Evolutionary conservation across 64 coral and sea anemone genomes (phyloP).

Genomic region (Porites australiensis): DNA sequence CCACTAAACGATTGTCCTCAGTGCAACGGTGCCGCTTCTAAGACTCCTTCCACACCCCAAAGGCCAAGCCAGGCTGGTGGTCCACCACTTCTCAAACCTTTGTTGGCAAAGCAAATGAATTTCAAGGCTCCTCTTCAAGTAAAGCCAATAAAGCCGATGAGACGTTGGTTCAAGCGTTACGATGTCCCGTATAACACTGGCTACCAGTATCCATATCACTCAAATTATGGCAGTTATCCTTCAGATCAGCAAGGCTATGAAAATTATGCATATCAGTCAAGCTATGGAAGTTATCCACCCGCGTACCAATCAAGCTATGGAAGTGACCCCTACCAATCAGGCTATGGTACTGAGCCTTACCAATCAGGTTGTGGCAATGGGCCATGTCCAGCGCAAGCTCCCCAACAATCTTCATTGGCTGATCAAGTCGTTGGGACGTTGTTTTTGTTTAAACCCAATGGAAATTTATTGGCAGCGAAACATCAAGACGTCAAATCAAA

Average conservation of each 20-base stretch:
- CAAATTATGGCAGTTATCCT: conserved; percentile 20
- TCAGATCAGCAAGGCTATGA: neutral
- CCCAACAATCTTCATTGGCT: neutral
- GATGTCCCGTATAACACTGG: neutral
- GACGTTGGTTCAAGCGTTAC: neutral
- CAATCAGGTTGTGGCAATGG: conserved; percentile 16
- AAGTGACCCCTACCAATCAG: conserved; percentile 3
- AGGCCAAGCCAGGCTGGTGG: neutral
- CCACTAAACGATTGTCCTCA: neutral
- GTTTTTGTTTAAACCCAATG: conserved; percentile 15
- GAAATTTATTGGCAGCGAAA: neutral
- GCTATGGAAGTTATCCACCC: neutral
- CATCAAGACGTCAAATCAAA: neutral
- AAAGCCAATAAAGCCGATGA: neutral
- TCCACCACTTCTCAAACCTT: neutral
- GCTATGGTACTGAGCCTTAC: neutral
- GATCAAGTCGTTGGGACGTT: conserved; percentile 22
- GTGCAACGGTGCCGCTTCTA: neutral
- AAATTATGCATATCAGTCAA: conserved; percentile 11
- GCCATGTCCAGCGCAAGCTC: neutral
- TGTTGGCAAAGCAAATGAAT: neutral
- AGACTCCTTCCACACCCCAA: neutral
- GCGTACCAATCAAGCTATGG: conserved; percentile 10
- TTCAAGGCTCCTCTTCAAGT: neutral
- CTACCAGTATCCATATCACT: neutral